Percentiles rank a stretch among this genome's conserved stretches.
Conservation (phyloP, 2,797 vertebrate genomes). For the Sparidentex hasta region DNA sequence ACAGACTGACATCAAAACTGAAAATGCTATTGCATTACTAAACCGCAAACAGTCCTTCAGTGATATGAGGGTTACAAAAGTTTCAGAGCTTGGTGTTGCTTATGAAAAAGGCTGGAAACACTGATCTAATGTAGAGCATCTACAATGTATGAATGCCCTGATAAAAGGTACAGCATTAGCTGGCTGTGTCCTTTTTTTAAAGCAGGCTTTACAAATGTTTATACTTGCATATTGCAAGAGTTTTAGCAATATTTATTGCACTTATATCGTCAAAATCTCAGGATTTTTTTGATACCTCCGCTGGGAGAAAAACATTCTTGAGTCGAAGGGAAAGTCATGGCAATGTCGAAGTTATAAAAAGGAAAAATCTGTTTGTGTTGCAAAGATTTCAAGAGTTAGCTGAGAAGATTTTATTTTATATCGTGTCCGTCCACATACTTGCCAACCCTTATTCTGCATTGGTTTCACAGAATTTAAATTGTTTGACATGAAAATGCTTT, state of each 20-base stretch:
- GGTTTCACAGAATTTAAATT: too few species aligned
- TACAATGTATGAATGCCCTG: slow-evolving; percentile 21
- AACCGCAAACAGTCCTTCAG: slow-evolving; percentile 23
- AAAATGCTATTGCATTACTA: slow-evolving; percentile 12
- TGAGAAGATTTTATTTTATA: background rate
- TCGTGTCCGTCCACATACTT: background rate
- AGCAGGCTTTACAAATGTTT: slow-evolving; percentile 23
- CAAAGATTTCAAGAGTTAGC: background rate
- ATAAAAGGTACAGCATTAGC: slow-evolving; percentile 12
- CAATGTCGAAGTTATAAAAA: slow-evolving; percentile 1
- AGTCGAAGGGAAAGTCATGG: slow-evolving; percentile 40
- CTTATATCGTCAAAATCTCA: slow-evolving; percentile 33
- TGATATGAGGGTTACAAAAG: slow-evolving; percentile 13
- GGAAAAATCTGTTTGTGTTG: background rate
- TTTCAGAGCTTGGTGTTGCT: slow-evolving; percentile 15
- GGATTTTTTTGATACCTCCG: slow-evolving; percentile 44
- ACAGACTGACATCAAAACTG: slow-evolving; percentile 33
- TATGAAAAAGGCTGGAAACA: slow-evolving; percentile 24
- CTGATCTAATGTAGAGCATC: slow-evolving; percentile 18
- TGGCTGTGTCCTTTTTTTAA: slow-evolving; percentile 4
- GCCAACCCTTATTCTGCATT: too few species aligned
- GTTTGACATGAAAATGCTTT: too few species aligned
- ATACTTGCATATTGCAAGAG: slow-evolving; percentile 33
- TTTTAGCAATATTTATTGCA: slow-evolving; percentile 53
- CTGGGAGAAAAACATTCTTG: slow-evolving; percentile 64